A percentile compares a stretch with the other conserved stretches of the same genome.
phyloP scores from a whole-genome alignment of 2,113 vertebrate species.

The Ramphastos sulfuratus region DNA sequence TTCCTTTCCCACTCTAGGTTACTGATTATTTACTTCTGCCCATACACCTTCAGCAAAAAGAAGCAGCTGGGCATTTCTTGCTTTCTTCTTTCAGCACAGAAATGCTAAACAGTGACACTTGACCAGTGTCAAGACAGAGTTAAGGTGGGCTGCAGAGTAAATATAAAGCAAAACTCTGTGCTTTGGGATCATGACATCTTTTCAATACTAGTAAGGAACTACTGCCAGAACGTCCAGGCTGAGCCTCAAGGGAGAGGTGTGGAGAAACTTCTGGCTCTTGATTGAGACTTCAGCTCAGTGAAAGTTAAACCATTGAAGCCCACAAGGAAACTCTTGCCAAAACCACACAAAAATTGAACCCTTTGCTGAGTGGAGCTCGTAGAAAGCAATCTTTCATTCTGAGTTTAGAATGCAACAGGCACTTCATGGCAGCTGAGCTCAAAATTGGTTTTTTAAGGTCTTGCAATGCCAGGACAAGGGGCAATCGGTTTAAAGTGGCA shows the following conservation, averaged over 20 bases:
- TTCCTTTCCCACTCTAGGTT: not conserved
- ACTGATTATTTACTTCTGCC: not conserved
- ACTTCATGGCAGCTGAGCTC: slow-evolving; percentile 27
- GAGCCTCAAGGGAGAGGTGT: slow-evolving; percentile 43
- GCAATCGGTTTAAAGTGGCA: no score
- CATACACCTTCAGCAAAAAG: not conserved
- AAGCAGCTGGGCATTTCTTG: not conserved
- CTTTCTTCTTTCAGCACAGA: not conserved
- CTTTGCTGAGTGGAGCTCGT: slow-evolving; percentile 8
- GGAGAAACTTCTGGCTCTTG: slow-evolving; percentile 62
- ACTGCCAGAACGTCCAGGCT: slow-evolving; percentile 47
- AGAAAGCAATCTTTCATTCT: slow-evolving; percentile 40
- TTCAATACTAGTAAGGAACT: slow-evolving; percentile 32
- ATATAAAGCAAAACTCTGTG: slow-evolving; percentile 22
- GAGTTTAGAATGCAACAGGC: not conserved
- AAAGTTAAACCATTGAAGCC: slow-evolving; percentile 60
- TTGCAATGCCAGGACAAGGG: no score
- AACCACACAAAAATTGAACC: slow-evolving; percentile 43
- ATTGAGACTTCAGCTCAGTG: slow-evolving; percentile 49
- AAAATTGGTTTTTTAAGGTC: not conserved
- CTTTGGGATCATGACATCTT: slow-evolving; percentile 25
- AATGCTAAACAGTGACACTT: not conserved
- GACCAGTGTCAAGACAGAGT: not conserved
- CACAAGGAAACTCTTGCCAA: slow-evolving; percentile 41
- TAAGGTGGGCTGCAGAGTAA: slow-evolving; percentile 22